Conservation (phyloP, 2,113 vertebrate genomes). For the Calonectris borealis region DNA sequence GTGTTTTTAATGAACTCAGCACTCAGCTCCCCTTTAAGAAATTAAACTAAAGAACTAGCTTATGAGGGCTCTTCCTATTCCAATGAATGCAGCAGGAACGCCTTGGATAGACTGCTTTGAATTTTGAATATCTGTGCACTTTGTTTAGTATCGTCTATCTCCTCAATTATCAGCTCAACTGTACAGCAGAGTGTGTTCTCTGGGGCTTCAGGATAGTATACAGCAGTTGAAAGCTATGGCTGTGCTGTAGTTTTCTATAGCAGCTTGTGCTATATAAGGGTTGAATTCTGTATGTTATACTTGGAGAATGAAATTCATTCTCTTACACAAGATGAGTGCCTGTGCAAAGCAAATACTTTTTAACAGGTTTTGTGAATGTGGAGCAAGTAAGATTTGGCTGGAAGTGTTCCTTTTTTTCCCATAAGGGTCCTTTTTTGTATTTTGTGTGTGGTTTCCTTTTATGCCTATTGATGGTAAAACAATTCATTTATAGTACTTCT, state of each 20-base stretch:
- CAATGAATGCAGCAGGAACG: neutral
- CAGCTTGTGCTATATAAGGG: neutral
- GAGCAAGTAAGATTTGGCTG: neutral
- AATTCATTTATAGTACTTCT: neutral
- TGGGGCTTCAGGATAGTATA: neutral
- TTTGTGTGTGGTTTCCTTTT: neutral
- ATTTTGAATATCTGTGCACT: neutral
- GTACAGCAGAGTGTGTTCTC: neutral
- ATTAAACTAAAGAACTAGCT: neutral
- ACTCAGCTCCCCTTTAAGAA: neutral
- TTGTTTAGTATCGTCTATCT: neutral
- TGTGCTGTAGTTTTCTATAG: neutral
- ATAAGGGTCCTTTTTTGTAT: fast-evolving
- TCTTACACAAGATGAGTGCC: neutral
- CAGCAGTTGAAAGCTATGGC: neutral
- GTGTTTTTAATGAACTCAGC: neutral
- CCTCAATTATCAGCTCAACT: neutral
- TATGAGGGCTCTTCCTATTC: neutral
- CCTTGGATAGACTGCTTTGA: neutral
- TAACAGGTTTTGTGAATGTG: neutral
- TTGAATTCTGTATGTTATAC: neutral
- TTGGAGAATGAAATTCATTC: neutral
- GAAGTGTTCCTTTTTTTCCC: neutral
- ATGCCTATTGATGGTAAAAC: neutral
- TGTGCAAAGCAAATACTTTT: neutral